Conservation (phyloP, 2,113 vertebrate genomes). For the Dendrocopos noguchii region DNA sequence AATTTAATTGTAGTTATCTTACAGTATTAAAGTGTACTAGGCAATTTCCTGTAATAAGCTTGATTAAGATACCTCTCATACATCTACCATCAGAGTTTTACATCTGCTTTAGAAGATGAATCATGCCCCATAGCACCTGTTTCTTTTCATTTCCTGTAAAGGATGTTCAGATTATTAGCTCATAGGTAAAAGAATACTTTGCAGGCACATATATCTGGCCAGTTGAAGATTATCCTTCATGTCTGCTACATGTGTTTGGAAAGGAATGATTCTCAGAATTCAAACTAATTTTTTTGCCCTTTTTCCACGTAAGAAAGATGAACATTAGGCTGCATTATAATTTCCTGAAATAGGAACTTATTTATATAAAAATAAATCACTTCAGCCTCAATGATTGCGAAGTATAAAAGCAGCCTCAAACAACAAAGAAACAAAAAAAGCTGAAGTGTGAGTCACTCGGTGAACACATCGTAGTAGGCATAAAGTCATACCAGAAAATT, state of each 20-base stretch:
- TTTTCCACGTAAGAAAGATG: background rate
- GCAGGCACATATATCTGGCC: background rate
- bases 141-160: background rate
- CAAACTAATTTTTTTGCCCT: background rate
- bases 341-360: background rate
- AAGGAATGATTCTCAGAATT: background rate
- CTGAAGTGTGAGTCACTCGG: background rate
- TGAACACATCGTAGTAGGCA: background rate
- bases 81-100: background rate
- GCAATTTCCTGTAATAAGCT: slow-evolving; percentile 59
- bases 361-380: background rate
- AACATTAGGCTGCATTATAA: background rate
- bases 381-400: background rate
- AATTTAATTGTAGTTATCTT: slow-evolving; percentile 67
- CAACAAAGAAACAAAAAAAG: background rate
- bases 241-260: background rate
- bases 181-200: background rate
- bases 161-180: background rate
- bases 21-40: slow-evolving; percentile 38
- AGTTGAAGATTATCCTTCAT: background rate
- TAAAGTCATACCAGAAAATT: background rate
- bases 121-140: background rate
- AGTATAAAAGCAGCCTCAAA: background rate
- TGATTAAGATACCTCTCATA: slow-evolving; percentile 55
- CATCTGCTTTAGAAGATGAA: background rate